Evolutionary conservation across 2,113 vertebrate species (phyloP).

Genomic region (Zingel zingel): DNA sequence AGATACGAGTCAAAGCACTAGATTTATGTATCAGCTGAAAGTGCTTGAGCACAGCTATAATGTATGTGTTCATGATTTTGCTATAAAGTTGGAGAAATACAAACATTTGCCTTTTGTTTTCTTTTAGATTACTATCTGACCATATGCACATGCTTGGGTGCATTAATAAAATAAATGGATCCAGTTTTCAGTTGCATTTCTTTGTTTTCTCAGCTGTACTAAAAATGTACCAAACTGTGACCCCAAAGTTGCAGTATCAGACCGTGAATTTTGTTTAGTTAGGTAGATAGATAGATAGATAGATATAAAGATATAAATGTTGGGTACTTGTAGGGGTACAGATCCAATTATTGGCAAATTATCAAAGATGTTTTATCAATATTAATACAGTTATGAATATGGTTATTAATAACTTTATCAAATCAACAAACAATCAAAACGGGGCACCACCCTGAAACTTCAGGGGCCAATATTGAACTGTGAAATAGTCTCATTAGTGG

Average conservation of each 20-base stretch:
- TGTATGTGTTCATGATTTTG: not conserved
- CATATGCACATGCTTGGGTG: not conserved
- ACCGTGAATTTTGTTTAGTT: too few species aligned
- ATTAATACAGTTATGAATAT: too few species aligned
- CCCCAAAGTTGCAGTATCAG: not conserved
- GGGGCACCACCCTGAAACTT: too few species aligned
- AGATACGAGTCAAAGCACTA: not conserved
- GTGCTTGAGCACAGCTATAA: not conserved
- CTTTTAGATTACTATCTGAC: not conserved
- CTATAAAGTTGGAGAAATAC: not conserved
- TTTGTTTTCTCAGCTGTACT: conserved; percentile 1
- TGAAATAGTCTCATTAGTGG: too few species aligned
- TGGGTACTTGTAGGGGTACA: too few species aligned
- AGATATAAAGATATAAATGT: too few species aligned
- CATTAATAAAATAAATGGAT: conserved; percentile 11
- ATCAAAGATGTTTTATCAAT: too few species aligned
- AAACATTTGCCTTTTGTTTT: not conserved
- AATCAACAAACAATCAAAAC: too few species aligned
- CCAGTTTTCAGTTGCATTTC: not conserved
- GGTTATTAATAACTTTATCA: too few species aligned
- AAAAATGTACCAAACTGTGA: not conserved
- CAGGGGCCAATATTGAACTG: too few species aligned
- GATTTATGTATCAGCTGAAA: not conserved
- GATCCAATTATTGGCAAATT: too few species aligned
- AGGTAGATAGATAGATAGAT: not conserved